These are phyloP conservation scores for Rhimphoctona megacephalus DNA, from an alignment of 2,888 invertebrate species.

Conservation along the genomic window DNA sequence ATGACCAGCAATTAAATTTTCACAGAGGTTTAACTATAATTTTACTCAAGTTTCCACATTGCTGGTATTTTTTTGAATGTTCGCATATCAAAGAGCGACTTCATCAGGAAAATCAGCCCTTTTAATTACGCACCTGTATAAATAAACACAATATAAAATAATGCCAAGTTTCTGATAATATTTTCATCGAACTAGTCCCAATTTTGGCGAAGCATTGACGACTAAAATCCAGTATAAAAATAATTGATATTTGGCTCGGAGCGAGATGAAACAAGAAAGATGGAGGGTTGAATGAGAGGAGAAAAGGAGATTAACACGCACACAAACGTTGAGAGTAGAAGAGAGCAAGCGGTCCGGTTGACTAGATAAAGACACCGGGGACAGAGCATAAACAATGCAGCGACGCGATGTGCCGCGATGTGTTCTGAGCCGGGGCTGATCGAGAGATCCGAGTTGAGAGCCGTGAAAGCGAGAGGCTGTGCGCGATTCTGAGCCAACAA, in stretches of 20 bases:
- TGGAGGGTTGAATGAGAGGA: slow-evolving; percentile 51
- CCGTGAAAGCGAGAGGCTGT: slow-evolving; percentile 61
- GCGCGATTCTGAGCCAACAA: slow-evolving; percentile 68
- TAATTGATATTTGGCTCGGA: not conserved
- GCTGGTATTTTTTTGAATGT: not conserved
- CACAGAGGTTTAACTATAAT: not conserved
- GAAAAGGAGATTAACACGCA: slow-evolving; percentile 41
- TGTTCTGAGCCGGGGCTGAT: slow-evolving; percentile 28
- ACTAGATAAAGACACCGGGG: slow-evolving; percentile 82
- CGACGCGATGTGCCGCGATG: slow-evolving; percentile 54
- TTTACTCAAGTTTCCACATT: not conserved
- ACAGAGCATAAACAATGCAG: slow-evolving; percentile 82
- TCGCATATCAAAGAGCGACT: not conserved
- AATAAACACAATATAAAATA: not conserved
- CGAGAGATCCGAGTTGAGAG: slow-evolving; percentile 58
- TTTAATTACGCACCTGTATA: not conserved
- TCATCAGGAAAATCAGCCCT: not conserved
- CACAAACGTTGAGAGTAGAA: slow-evolving; percentile 66
- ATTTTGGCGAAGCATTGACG: not conserved
- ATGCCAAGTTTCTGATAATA: not conserved
- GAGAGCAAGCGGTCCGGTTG: slow-evolving; percentile 65
- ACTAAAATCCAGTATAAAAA: not conserved
- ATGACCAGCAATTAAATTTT: not conserved
- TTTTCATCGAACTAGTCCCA: not conserved
- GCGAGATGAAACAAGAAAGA: not conserved